Evolutionary conservation across 2,113 vertebrate species (phyloP).

Genomic region (Ranitomeya imitator): DNA sequence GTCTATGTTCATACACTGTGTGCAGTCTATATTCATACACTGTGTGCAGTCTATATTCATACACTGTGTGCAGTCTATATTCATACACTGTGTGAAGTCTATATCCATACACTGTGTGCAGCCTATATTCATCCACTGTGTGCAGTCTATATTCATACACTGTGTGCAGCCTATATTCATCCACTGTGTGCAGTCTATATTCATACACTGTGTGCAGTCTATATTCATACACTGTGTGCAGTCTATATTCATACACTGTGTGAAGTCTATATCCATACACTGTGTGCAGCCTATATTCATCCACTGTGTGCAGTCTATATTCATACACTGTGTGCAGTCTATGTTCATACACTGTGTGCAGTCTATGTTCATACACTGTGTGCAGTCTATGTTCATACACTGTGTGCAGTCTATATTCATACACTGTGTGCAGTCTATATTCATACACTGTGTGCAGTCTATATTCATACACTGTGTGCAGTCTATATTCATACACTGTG

Average conservation of each 20-base stretch:
- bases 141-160: background rate
- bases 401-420: background rate
- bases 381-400: background rate
- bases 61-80: too few species aligned
- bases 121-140: background rate
- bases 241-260: background rate
- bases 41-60: too few species aligned
- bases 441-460: too few species aligned
- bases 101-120: background rate
- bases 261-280: background rate
- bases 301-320: background rate
- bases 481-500: too few species aligned
- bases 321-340: background rate
- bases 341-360: background rate
- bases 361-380: background rate
- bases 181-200: background rate
- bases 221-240: background rate
- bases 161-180: too few species aligned
- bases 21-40: too few species aligned
- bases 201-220: background rate
- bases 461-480: too few species aligned
- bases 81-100: background rate
- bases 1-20: too few species aligned
- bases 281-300: background rate
- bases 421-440: too few species aligned